Base-by-base conservation (phyloP, 2,113 vertebrate genomes). In the Spermophilus dauricus region DNA sequence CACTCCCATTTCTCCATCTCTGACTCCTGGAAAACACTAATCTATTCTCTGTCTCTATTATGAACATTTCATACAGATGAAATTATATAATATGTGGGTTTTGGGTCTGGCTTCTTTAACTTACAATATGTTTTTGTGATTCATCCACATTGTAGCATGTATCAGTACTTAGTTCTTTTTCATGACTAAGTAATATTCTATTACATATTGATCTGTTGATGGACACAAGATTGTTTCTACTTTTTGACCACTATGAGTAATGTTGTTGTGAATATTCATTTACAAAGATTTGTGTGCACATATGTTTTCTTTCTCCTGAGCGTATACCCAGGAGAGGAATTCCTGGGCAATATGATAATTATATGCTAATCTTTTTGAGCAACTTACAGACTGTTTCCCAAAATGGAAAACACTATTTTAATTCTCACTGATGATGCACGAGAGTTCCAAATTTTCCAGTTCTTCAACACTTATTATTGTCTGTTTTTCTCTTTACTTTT, bases 101-200 rank as follows among this genome's bases (percentile, higher is more conserved):
- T 72, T 34, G 37, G 30, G 26, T 34, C 28, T 86, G 28, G 7
- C 45, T 89, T 80, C 37, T 89, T 81, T 93, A 93, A 82, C 14
- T 90, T 92, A 77, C 8, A 75, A 90, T 80, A 89, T n/a, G 26
- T 56, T 93, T 88, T 89, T 37, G 58, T 78, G 11, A 69, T 70
- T 65, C 28, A 93, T 65, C 7, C 53, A 80, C 22, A 14, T n/a
- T 42, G 2, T 69, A 80, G 26, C 32, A 16, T 86, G 8, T 73
- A 86, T 82, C n/a, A 93, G 30, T 75, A 82, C 24, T 82, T 14
- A 39, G 24, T 34, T 8, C 8, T 89, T 96, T 28, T 63, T 69
- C 63, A 51, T 83, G 34, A 22, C 17, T 85, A 94, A 94, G 45
- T 89, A 81, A 48, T 90, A 89, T 56, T 83, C 16, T 17, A 34